phyloP scores from a whole-genome alignment of 2,888 invertebrate genomes.

The Cheilosia pagana region DNA sequence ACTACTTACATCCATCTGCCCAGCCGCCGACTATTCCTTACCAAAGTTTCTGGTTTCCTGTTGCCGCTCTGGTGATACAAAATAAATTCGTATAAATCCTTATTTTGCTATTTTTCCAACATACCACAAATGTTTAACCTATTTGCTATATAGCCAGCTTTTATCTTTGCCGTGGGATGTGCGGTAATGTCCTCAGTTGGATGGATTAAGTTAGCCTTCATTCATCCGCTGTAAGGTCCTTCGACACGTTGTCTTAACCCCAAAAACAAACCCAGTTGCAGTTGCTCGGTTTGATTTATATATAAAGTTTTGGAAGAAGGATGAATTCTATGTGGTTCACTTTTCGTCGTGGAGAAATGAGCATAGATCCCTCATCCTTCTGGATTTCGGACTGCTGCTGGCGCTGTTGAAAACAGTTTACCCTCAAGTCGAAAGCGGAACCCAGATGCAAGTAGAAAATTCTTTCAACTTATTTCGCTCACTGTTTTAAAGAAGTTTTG shows the following conservation, averaged over 20 bases:
- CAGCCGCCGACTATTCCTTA: constrained; percentile 2
- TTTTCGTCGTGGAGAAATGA: constrained; percentile 47
- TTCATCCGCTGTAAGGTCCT: constrained; percentile 40
- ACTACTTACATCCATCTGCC: constrained; percentile 13
- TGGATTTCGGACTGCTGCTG: constrained; percentile 17
- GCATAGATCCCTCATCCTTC: constrained; percentile 41
- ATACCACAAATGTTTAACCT: constrained; percentile 38
- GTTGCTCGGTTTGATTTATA: constrained; percentile 56
- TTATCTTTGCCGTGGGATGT: constrained; percentile 7
- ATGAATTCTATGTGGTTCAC: constrained; percentile 35
- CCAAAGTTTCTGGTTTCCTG: constrained; percentile 31
- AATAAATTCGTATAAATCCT: constrained; percentile 48
- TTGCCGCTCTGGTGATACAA: constrained; percentile 35
- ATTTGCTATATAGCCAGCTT: constrained; percentile 31
- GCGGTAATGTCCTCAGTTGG: constrained; percentile 37
- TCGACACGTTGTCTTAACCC: constrained; percentile 51
- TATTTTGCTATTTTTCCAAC: constrained; percentile 43
- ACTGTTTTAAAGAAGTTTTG: constrained; percentile 29
- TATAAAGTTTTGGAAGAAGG: constrained; percentile 38
- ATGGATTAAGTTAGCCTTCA: constrained; percentile 56
- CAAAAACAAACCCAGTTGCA: constrained; percentile 41
- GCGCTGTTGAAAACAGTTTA: constrained; percentile 43
- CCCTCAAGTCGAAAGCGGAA: constrained; percentile 40
- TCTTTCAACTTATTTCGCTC: constrained; percentile 24
- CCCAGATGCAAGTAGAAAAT: constrained; percentile 52